Conservation (phyloP, 2,113 vertebrate species). For the Platycercus adscitus region DNA sequence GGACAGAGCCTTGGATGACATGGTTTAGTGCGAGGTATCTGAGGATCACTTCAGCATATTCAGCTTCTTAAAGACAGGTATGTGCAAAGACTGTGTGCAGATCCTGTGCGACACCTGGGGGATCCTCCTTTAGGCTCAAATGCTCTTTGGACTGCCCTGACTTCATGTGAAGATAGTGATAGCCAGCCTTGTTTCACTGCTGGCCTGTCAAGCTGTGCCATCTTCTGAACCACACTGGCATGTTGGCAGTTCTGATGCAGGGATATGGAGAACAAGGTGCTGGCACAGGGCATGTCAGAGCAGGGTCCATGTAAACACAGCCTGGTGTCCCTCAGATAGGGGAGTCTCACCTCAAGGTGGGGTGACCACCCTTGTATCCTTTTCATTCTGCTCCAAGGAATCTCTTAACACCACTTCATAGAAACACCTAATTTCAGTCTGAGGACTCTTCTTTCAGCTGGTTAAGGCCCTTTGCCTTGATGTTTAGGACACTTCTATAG, state of each 20-base stretch:
- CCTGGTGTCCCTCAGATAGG: background rate
- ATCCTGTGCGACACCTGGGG: background rate
- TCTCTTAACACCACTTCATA: background rate
- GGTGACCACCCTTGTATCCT: background rate
- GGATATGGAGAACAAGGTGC: fast-evolving
- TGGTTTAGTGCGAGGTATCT: background rate
- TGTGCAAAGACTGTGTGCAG: background rate
- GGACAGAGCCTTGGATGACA: too few relatives aligned
- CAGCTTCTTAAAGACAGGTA: background rate
- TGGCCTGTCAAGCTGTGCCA: background rate
- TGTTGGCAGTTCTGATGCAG: fast-evolving
- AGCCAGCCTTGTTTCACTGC: fast-evolving
- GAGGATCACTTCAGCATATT: background rate
- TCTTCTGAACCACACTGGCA: fast-evolving
- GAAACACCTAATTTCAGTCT: background rate
- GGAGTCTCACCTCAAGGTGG: fast-evolving
- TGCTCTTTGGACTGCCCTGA: background rate
- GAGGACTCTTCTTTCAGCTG: background rate
- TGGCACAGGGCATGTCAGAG: fast-evolving
- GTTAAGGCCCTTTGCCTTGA: background rate
- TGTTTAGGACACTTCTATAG: background rate
- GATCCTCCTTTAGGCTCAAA: background rate
- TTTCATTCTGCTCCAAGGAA: background rate
- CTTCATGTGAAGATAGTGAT: background rate
- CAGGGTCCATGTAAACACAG: background rate